These are phyloP conservation scores for Drosophila affinis DNA, from an alignment of 2,888 invertebrate species.

Conservation along the genomic window DNA sequence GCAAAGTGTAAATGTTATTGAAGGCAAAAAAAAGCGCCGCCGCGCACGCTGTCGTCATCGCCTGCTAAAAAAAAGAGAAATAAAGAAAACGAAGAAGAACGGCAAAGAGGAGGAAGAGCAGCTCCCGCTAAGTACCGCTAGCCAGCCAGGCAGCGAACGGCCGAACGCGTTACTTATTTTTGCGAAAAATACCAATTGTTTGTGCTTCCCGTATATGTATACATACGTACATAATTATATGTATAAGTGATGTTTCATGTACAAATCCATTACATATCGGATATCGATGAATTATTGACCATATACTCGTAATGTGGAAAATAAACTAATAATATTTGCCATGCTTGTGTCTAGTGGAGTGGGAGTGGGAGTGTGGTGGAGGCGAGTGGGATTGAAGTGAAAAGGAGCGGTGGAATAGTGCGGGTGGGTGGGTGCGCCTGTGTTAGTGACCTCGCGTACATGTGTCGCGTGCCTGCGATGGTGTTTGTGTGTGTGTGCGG, in stretches of 20 bases:
- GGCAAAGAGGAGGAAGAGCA: constrained; percentile 56
- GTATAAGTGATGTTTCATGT: constrained; percentile 26
- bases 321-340: constrained; percentile 68
- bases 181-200: constrained; percentile 21
- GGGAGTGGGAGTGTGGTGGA: constrained; percentile 7
- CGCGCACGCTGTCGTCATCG: constrained; percentile 76
- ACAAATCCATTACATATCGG: constrained; percentile 34
- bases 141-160: constrained; percentile 30
- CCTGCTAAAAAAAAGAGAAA: constrained; percentile 58
- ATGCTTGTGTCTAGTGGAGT: constrained; percentile 21
- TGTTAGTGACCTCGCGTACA: constrained; percentile 75
- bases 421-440: constrained; percentile 39
- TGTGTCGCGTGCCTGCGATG: constrained; percentile 65
- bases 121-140: constrained; percentile 6
- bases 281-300: constrained; percentile 54
- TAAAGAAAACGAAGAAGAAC: constrained; percentile 46
- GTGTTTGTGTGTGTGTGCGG: constrained; percentile 55
- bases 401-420: constrained; percentile 17
- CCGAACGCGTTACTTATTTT: constrained; percentile 30
- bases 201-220: constrained; percentile 12
- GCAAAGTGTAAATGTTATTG: constrained; percentile 78
- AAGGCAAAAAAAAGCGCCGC: constrained; percentile 67
- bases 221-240: constrained; percentile 24
- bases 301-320: constrained; percentile 55
- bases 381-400: constrained; percentile 3